Conservation (phyloP, 2,797 vertebrate species). For the Sebastes matsubarae region DNA sequence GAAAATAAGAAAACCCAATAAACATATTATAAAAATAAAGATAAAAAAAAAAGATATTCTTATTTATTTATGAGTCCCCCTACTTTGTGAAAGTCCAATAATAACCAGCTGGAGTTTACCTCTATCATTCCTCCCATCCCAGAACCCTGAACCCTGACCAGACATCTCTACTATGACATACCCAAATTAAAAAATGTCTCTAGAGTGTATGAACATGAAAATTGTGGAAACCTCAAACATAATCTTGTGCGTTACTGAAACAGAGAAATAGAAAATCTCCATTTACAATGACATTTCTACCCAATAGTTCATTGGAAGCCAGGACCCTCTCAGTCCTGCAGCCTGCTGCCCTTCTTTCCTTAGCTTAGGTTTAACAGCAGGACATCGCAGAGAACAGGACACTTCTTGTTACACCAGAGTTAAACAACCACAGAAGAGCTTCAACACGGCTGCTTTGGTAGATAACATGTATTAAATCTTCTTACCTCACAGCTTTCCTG, state of each 20-base stretch:
- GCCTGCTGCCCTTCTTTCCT: too few species aligned
- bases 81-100: neutral
- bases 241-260: too few species aligned
- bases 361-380: neutral
- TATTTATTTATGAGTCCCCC: neutral
- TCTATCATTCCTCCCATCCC: too few species aligned
- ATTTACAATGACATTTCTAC: neutral
- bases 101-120: neutral
- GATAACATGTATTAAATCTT: neutral
- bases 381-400: neutral
- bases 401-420: neutral
- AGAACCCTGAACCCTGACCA: too few species aligned
- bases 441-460: neutral
- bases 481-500: constrained; percentile 12
- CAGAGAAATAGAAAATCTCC: neutral
- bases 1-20: too few species aligned
- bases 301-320: neutral
- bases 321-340: neutral
- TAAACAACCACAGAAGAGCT: neutral
- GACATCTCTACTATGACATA: too few species aligned
- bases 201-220: neutral
- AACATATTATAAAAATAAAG: too few species aligned
- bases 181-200: neutral
- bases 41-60: too few species aligned
- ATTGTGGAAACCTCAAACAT: too few species aligned